Conservation (phyloP, 2,888 invertebrate species). For the Luffia ferchaultella region DNA sequence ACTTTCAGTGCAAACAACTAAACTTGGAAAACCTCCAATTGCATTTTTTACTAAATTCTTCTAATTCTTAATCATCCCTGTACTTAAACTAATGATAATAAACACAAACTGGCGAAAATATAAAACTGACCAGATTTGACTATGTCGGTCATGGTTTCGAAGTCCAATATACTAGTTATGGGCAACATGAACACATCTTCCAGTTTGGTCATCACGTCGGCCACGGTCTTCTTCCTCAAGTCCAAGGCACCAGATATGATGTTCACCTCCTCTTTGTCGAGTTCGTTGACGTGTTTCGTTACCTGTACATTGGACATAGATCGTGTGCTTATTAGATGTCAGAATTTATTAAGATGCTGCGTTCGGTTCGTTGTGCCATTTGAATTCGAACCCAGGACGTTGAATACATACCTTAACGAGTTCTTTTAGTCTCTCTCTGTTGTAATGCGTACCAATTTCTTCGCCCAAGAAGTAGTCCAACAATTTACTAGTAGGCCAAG, state of each 20-base stretch:
- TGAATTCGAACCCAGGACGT: no score
- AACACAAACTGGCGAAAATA: no score
- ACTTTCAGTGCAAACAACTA: no score
- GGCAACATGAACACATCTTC: slow-evolving; percentile 98
- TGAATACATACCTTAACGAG: slow-evolving; percentile 81
- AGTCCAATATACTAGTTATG: slow-evolving; percentile 88
- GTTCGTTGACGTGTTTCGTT: slow-evolving; percentile 87
- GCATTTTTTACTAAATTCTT: no score
- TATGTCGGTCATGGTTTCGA: slow-evolving; percentile 96
- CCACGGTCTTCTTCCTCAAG: slow-evolving; percentile 88
- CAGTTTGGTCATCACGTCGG: slow-evolving; percentile 95
- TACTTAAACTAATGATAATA: no score
- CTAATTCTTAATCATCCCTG: no score
- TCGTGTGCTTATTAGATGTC: no score
- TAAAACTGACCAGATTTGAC: slow-evolving; percentile 90
- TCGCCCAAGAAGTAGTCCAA: slow-evolving; percentile 92
- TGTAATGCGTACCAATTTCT: slow-evolving; percentile 97
- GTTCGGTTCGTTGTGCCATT: no score
- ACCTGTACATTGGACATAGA: slow-evolving; percentile 75
- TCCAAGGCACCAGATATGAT: slow-evolving; percentile 97
- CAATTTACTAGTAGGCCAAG: slow-evolving; percentile 93
- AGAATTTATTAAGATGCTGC: no score
- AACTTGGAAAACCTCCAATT: no score
- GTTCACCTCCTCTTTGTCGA: slow-evolving; percentile 94
- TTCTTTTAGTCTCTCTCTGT: slow-evolving; percentile 94